Evolutionary conservation across 2,113 vertebrate genomes (phyloP).

Genomic region (Nothoprocta perdicaria): DNA sequence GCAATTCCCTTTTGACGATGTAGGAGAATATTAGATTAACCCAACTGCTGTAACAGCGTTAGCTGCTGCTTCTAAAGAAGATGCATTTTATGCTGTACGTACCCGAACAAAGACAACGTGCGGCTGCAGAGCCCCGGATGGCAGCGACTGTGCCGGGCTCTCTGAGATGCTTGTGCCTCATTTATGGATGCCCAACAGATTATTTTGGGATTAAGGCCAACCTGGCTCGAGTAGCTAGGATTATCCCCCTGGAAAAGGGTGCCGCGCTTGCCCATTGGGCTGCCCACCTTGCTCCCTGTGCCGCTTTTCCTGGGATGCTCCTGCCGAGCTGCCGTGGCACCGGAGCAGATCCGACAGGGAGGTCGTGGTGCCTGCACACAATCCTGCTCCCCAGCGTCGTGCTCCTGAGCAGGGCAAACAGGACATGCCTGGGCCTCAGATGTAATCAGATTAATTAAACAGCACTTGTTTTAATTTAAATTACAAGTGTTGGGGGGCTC

Average conservation of each 20-base stretch:
- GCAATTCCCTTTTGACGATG: constrained; percentile 56
- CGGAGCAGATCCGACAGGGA: not conserved
- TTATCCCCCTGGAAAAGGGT: not conserved
- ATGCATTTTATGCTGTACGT: not conserved
- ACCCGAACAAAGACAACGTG: not conserved
- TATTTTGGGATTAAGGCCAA: not conserved
- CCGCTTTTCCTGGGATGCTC: not conserved
- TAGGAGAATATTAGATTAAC: constrained; percentile 63
- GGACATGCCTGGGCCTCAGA: not conserved
- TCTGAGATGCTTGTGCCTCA: not conserved
- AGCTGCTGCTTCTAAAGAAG: constrained; percentile 51
- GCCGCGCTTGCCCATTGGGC: not conserved
- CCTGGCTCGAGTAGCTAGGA: not conserved
- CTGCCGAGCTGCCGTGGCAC: not conserved
- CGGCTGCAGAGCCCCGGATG: not conserved
- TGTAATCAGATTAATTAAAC: constrained; percentile 72
- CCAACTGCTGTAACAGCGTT: constrained; percentile 51
- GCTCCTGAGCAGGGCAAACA: not conserved
- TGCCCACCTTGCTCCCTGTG: accelerated
- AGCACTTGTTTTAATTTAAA: constrained; percentile 64
- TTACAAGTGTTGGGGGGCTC: constrained; percentile 61
- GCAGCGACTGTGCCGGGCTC: accelerated
- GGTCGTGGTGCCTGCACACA: not conserved
- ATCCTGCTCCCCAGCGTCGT: not conserved
- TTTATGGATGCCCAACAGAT: not conserved